Base-by-base conservation (phyloP, 2,888 invertebrate genomes). In the Drosophila rubida region DNA sequence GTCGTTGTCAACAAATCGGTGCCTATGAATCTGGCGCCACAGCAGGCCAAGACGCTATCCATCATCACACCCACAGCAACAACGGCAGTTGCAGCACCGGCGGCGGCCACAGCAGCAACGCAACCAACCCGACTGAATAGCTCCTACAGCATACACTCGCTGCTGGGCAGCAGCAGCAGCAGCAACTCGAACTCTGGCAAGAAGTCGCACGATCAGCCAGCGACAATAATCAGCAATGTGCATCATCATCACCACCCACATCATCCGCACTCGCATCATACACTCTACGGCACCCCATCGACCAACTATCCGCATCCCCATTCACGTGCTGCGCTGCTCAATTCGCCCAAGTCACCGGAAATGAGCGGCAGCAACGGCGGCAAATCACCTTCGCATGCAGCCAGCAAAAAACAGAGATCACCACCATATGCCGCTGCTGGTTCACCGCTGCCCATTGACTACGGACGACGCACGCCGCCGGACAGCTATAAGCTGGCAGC, bases 141-240 rank as follows among this genome's bases (percentile, higher is more conserved):
- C 92, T 96, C 95, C 90, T 96, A 96, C 92, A 96, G 96, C 93
- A 97, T 97, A 91, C 96, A 96, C 89, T 96, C 96, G 73, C 93
- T 97, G 90, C 93, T 97, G 85, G 95, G 95, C 16, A 90, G 90
- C n/a, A 85, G 78, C 64, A 65, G 66, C 37, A 69, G 80, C 16
- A 51, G 77, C n/a, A 59, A 72, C 19, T 74, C 82, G 4, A 32
- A 27, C 19, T 62, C 75, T 14, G 62, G 58, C 14, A 90, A 90
- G 32, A 88, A 81, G 58, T 49, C 55, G 16, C 62, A 66, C 35
- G 87, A 82, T 42, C 81, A 77, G 25, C 89, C 89, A 41, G 78
- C 85, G n/a, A 78, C 87, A 14, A 84, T 89, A 39, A 85, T 90
- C 11, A 90, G 88, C 54, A 90, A 79, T 73, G 78, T 82, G 58